phyloP scores from a whole-genome alignment of 2,888 invertebrate genomes.

The Meteorus colon region DNA sequence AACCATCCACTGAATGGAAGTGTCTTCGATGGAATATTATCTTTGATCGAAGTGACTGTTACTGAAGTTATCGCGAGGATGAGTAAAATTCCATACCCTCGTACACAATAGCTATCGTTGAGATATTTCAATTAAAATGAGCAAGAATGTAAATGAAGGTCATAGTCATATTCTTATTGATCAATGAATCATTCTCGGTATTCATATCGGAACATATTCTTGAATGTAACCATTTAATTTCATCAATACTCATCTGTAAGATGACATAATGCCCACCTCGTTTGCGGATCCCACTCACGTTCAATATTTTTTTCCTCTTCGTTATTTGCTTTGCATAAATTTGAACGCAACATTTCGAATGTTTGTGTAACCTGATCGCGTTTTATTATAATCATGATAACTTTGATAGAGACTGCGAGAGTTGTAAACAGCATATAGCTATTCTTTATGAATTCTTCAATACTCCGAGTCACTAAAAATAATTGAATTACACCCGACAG shows the following conservation, averaged over 20 bases:
- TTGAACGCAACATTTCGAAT: background rate
- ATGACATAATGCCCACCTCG: background rate
- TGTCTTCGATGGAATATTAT: background rate
- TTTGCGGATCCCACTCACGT: background rate
- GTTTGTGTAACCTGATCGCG: background rate
- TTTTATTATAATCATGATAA: background rate
- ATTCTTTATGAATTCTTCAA: background rate
- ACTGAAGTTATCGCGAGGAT: background rate
- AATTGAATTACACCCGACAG: background rate
- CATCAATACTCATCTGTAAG: background rate
- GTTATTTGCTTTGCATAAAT: background rate
- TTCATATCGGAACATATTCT: too few relatives aligned
- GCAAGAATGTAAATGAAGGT: too few relatives aligned
- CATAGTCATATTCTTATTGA: too few relatives aligned
- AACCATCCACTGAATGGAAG: conserved; percentile 28
- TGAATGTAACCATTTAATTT: too few relatives aligned
- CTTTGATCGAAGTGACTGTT: background rate
- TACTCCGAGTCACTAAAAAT: background rate
- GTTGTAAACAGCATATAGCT: background rate
- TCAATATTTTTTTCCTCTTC: background rate
- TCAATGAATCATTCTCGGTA: too few relatives aligned
- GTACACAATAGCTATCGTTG: background rate
- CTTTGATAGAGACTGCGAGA: background rate
- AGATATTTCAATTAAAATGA: too few relatives aligned
- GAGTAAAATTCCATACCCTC: background rate